These are phyloP conservation scores for Toxotes chatareus DNA, from an alignment of 2,113 vertebrate genomes.

Conservation along the genomic window DNA sequence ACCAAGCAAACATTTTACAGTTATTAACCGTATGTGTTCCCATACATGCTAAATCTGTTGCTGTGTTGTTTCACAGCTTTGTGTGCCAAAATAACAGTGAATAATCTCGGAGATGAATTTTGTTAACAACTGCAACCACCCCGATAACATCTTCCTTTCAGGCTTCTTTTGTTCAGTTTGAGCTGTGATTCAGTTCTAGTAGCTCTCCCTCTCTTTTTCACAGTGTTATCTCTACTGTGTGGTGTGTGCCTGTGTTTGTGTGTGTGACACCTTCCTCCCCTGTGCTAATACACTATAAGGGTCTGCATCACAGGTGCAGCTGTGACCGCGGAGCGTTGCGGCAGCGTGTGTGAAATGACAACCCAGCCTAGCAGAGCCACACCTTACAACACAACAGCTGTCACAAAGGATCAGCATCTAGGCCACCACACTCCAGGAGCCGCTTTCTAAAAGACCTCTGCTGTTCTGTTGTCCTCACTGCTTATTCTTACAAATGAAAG, in stretches of 20 bases:
- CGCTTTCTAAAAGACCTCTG: conserved; percentile 68
- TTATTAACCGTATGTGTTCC: neutral
- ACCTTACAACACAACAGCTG: conserved; percentile 75
- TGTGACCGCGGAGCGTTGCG: conserved; percentile 21
- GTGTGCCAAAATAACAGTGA: conserved; percentile 13
- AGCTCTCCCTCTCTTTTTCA: neutral
- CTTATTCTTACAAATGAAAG: conserved; percentile 74
- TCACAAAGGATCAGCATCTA: conserved; percentile 74
- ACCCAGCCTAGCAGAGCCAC: conserved; percentile 49
- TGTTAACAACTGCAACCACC: neutral
- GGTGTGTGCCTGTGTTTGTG: neutral
- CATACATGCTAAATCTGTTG: neutral
- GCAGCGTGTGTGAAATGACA: conserved; percentile 54
- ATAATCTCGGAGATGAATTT: conserved; percentile 19
- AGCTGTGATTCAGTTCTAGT: neutral
- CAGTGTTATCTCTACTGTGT: conserved; percentile 12
- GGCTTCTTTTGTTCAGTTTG: conserved; percentile 20
- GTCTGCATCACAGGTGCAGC: conserved; percentile 48
- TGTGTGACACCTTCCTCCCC: conserved; percentile 38
- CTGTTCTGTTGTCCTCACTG: conserved; percentile 65
- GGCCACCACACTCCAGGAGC: conserved; percentile 69
- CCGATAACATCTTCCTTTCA: conserved; percentile 12
- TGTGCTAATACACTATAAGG: conserved; percentile 34
- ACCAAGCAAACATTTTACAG: neutral
- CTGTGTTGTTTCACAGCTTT: conserved; percentile 3